Conservation (phyloP, 2,113 vertebrate genomes). For the Numida meleagris region DNA sequence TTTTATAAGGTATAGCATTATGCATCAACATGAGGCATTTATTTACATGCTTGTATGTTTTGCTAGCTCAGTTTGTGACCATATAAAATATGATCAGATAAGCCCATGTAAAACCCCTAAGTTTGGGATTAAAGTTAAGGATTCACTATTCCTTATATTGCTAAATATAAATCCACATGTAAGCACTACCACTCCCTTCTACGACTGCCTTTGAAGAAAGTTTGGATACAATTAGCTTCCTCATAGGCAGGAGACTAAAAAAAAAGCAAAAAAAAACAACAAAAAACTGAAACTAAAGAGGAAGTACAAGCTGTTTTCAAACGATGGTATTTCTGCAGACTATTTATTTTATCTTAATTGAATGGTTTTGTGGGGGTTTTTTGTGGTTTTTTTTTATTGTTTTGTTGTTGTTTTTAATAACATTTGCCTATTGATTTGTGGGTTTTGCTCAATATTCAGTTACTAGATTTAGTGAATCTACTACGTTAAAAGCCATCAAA, state of each 20-base stretch:
- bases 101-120: not conserved
- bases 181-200: not conserved
- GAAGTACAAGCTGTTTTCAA: not conserved
- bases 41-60: not conserved
- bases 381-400: not conserved
- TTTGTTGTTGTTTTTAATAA: not conserved
- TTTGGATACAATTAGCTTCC: constrained; percentile 46
- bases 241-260: constrained; percentile 30
- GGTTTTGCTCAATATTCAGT: not conserved
- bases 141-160: constrained; percentile 1
- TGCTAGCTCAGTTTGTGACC: not conserved
- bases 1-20: not conserved
- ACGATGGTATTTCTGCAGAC: not conserved
- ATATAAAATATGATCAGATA: not conserved
- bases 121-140: not conserved
- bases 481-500: not conserved
- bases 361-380: too few species aligned
- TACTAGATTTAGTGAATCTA: not conserved
- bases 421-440: not conserved
- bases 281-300: not conserved
- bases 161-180: not conserved
- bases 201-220: not conserved
- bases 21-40: not conserved
- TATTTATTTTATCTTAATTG: constrained; percentile 24
- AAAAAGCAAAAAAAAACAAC: constrained; percentile 3